Percentiles rank a stretch among this genome's conserved stretches.
Conservation (phyloP, 1,140 invertebrate species). For the Saccostrea cuccullata region DNA sequence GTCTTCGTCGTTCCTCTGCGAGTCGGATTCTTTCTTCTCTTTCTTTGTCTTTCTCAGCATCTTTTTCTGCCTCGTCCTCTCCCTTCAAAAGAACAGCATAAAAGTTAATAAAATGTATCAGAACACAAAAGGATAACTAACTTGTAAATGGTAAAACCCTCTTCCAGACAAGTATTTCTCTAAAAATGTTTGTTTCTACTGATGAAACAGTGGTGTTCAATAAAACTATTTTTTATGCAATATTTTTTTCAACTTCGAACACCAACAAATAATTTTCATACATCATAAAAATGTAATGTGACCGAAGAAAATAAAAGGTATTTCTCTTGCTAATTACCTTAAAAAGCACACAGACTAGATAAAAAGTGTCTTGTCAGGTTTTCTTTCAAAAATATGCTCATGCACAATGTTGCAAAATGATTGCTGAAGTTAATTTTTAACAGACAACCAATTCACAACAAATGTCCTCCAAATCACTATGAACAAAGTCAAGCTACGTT, state of each 20-base stretch:
- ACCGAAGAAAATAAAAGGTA: neutral
- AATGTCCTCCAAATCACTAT: neutral
- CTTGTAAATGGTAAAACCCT: neutral
- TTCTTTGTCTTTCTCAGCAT: slow-evolving; percentile 79
- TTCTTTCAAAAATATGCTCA: neutral
- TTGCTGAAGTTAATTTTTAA: neutral
- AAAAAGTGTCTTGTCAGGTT: neutral
- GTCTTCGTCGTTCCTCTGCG: slow-evolving; percentile 64
- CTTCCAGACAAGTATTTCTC: neutral
- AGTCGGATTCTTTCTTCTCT: slow-evolving; percentile 65
- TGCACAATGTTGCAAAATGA: neutral
- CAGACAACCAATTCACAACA: neutral
- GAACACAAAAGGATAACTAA: neutral
- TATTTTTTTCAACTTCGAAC: neutral
- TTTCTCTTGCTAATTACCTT: neutral
- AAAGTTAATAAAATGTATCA: neutral
- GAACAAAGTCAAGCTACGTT: slow-evolving; percentile 17
- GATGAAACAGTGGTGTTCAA: neutral
- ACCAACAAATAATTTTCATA: neutral
- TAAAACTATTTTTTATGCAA: neutral
- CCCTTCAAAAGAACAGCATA: slow-evolving; percentile 53
- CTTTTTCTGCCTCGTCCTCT: slow-evolving; percentile 62
- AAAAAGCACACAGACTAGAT: neutral
- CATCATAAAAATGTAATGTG: too few relatives aligned
- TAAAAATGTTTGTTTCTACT: neutral